These are phyloP conservation scores for Myrmecobius fasciatus DNA, from an alignment of 2,113 vertebrate species.

Conservation along the genomic window DNA sequence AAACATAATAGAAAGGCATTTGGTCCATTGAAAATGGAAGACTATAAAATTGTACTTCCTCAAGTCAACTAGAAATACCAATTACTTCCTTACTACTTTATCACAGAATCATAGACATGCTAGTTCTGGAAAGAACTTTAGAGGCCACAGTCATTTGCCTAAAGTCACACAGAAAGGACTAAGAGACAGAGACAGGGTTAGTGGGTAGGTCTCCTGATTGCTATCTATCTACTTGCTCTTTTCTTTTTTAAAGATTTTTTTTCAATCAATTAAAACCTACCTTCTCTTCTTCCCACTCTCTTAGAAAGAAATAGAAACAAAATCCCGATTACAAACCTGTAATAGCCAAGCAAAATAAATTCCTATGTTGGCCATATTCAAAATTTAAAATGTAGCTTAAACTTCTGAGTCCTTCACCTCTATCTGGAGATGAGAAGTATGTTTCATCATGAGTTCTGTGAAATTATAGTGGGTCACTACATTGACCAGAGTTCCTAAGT, in stretches of 20 bases:
- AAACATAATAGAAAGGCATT: background rate
- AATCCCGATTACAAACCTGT: background rate
- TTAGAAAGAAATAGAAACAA: background rate
- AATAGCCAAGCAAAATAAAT: background rate
- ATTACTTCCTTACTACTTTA: background rate
- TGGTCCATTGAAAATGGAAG: background rate
- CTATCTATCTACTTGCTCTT: background rate
- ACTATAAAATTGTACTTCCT: background rate
- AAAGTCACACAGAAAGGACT: background rate
- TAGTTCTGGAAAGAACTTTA: no score
- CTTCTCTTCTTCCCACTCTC: background rate
- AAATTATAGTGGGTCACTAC: background rate
- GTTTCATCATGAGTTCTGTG: background rate
- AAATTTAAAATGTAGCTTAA: background rate
- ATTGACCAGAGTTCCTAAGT: background rate
- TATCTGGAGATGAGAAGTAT: background rate
- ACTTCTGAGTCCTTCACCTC: background rate
- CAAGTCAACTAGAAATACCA: background rate
- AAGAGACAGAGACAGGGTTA: background rate
- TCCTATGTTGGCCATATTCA: background rate
- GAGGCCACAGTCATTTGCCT: no score
- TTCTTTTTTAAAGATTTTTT: background rate
- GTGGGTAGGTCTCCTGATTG: background rate
- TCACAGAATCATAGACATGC: background rate
- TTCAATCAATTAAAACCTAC: background rate